Percentiles rank a stretch among this genome's conserved stretches.
phyloP scores from a whole-genome alignment of 1,140 invertebrate species.

The Drosophila subpulchrella region DNA sequence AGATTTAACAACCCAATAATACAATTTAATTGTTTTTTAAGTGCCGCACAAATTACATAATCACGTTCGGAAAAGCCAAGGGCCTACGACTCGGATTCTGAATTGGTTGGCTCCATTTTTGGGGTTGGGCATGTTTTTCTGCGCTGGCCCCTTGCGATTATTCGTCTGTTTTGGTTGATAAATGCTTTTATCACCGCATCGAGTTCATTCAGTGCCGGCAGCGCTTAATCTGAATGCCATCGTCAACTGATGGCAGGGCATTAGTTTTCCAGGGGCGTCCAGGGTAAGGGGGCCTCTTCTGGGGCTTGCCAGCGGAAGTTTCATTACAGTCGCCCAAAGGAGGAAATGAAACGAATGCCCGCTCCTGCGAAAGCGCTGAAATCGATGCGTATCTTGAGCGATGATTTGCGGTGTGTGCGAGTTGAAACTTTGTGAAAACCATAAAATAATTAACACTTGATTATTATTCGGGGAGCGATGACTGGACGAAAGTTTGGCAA shows the following conservation, averaged over 20 bases:
- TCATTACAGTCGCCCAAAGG: slow-evolving; percentile 73
- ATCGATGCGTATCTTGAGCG: slow-evolving; percentile 83
- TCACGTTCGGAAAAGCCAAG: slow-evolving; percentile 50
- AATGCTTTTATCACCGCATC: slow-evolving; percentile 84
- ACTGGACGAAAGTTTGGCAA: slow-evolving; percentile 50
- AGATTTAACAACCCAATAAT: slow-evolving; percentile 16
- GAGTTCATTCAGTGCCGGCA: slow-evolving; percentile 83
- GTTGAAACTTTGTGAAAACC: slow-evolving; percentile 80
- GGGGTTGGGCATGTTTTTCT: slow-evolving; percentile 3
- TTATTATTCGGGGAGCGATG: slow-evolving; percentile 77
- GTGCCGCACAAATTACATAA: slow-evolving; percentile 72
- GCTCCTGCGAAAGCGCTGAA: slow-evolving; percentile 31
- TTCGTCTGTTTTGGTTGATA: slow-evolving; percentile 81
- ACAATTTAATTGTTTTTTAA: slow-evolving; percentile 75
- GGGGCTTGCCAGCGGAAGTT: slow-evolving; percentile 65
- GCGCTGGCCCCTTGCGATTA: slow-evolving; percentile 62
- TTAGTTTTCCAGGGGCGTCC: slow-evolving; percentile 68
- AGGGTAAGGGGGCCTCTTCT: neutral
- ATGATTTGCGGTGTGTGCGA: slow-evolving; percentile 80
- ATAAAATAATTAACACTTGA: slow-evolving; percentile 84
- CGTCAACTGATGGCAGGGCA: slow-evolving; percentile 82
- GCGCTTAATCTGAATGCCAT: slow-evolving; percentile 84
- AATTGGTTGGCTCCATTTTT: slow-evolving; percentile 3
- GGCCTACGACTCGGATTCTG: slow-evolving; percentile 1
- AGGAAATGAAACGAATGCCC: slow-evolving; percentile 71